A percentile compares a stretch with the other conserved stretches of the same genome.
These are phyloP conservation scores for Campylomormyrus tamandua DNA, from an alignment of 2,113 vertebrate species.

Conservation along the genomic window DNA sequence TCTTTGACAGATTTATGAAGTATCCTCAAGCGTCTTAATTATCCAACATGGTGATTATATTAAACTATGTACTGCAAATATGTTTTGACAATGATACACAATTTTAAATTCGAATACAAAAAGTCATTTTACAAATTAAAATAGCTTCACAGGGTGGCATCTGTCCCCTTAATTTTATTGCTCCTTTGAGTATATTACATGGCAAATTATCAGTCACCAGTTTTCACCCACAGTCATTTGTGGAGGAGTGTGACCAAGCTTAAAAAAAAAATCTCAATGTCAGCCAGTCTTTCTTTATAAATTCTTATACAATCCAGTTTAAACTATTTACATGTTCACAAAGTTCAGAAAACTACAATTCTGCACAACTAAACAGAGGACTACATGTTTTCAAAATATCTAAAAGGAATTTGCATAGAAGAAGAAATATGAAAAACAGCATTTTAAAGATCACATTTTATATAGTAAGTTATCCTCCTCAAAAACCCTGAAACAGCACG, in stretches of 20 bases:
- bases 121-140: neutral
- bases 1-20: neutral
- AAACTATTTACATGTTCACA: conserved; percentile 57
- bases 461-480: neutral
- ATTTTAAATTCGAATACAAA: neutral
- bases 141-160: neutral
- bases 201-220: neutral
- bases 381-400: neutral
- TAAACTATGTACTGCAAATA: neutral
- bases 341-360: conserved; percentile 31
- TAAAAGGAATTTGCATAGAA: conserved; percentile 6
- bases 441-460: neutral
- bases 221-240: neutral
- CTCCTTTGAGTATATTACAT: neutral
- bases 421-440: neutral
- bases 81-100: neutral
- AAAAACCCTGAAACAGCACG: neutral
- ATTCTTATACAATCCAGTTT: conserved; percentile 60
- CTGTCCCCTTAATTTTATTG: neutral
- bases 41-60: neutral
- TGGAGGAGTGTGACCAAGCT: neutral
- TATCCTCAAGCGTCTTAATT: neutral
- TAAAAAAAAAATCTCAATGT: conserved; percentile 21
- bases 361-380: neutral
- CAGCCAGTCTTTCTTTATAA: conserved; percentile 57